Percentiles rank a stretch among this genome's conserved stretches.
Evolutionary conservation across 2,888 invertebrate genomes (phyloP).

Genomic region (Pseudanteris insignis): DNA sequence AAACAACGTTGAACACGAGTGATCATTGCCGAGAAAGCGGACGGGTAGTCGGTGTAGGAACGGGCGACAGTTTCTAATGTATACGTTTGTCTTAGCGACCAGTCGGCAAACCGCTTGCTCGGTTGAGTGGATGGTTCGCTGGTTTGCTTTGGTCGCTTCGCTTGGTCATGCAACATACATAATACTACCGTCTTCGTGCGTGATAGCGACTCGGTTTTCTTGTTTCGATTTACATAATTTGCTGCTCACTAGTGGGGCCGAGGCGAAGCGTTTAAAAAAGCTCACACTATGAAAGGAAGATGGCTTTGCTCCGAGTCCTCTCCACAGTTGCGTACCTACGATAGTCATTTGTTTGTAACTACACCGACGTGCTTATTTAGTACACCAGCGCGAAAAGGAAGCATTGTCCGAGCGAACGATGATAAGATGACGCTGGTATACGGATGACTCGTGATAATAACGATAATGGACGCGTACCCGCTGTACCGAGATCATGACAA

Average conservation of each 20-base stretch:
- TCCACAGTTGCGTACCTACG: constrained; percentile 8
- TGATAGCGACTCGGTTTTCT: constrained; percentile 52
- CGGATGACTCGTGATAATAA: constrained; percentile 15
- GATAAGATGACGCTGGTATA: constrained; percentile 15
- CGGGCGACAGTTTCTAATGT: constrained; percentile 41
- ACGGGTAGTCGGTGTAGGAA: constrained; percentile 27
- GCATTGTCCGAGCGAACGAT: constrained; percentile 13
- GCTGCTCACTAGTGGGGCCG: constrained; percentile 38
- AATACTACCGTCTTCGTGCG: constrained; percentile 46
- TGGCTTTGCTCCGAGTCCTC: constrained; percentile 11
- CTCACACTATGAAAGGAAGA: constrained; percentile 27
- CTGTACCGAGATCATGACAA: constrained; percentile 4
- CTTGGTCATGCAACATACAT: constrained; percentile 49
- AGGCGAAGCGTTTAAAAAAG: constrained; percentile 18
- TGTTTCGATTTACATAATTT: constrained; percentile 57
- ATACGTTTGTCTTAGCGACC: constrained; percentile 32
- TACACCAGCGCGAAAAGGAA: constrained; percentile 3
- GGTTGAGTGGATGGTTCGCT: constrained; percentile 22
- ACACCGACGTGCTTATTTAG: constrained; percentile 15
- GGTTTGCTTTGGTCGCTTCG: constrained; percentile 28
- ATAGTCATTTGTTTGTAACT: constrained; percentile 19
- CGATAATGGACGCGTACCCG: constrained; percentile 11
- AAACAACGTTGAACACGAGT: constrained; percentile 26
- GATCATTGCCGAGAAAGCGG: constrained; percentile 37
- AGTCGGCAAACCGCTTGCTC: constrained; percentile 26